Conservation (phyloP, 1,140 invertebrate species). For the Dinoponera quadriceps region DNA sequence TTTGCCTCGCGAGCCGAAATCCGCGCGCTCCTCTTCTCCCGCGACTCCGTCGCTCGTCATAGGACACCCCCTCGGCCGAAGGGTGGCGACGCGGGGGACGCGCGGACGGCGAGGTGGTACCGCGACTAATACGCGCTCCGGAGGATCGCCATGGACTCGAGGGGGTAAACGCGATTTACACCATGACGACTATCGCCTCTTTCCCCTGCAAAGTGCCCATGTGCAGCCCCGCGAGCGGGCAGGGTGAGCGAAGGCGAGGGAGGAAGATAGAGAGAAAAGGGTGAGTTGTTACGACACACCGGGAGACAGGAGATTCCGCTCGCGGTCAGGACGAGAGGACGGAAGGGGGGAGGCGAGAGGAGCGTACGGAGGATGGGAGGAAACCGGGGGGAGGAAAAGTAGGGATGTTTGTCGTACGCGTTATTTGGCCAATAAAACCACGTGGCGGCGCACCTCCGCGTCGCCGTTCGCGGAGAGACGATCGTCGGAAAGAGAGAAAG, state of each 20-base stretch:
- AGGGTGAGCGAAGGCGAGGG: neutral
- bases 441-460: constrained; percentile 77
- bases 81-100: neutral
- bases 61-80: neutral
- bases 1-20: neutral
- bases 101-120: constrained; percentile 9
- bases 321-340: neutral
- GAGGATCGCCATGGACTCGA: constrained; percentile 76
- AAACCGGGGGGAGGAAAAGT: constrained; percentile 44
- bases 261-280: neutral
- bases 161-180: constrained; percentile 84
- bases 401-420: constrained; percentile 83
- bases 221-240: constrained; percentile 52
- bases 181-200: constrained; percentile 78
- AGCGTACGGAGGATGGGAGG: neutral
- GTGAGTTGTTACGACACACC: constrained; percentile 69
- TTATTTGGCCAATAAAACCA: constrained; percentile 85
- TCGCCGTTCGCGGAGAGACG: constrained; percentile 29
- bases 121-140: constrained; percentile 60
- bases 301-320: constrained; percentile 63
- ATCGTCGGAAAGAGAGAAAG: constrained; percentile 20
- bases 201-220: constrained; percentile 66
- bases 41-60: neutral
- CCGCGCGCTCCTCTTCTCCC: neutral
- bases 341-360: neutral